Conservation (phyloP, 2,888 invertebrate genomes). For the Sclerodermus sp. region DNA sequence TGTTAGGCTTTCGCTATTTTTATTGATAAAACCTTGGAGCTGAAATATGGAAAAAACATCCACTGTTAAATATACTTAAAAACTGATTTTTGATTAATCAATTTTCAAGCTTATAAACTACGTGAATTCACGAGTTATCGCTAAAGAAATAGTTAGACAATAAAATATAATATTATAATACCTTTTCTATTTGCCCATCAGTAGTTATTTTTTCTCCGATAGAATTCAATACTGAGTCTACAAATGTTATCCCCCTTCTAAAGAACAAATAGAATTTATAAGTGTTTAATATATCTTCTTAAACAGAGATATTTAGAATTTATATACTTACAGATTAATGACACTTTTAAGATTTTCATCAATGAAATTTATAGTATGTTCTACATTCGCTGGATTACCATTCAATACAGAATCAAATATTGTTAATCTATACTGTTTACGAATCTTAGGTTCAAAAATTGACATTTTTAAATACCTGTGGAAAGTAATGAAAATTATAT, state of each 20-base stretch:
- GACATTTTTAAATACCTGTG: constrained; percentile 23
- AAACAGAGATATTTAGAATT: neutral
- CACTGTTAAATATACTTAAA: too few species aligned
- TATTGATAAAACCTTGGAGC: constrained; percentile 28
- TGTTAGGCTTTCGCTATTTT: constrained; percentile 22
- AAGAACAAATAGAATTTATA: neutral
- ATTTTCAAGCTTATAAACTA: too few species aligned
- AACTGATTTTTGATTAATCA: too few species aligned
- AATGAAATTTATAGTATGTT: constrained; percentile 32
- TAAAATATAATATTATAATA: too few species aligned
- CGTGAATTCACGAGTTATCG: too few species aligned
- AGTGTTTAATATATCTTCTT: neutral
- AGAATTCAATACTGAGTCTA: constrained; percentile 30
- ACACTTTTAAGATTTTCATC: constrained; percentile 31
- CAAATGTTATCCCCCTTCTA: constrained; percentile 30
- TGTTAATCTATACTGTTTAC: constrained; percentile 35
- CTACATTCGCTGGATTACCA: constrained; percentile 30
- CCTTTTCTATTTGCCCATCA: constrained; percentile 30
- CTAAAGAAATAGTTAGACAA: too few species aligned
- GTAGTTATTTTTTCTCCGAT: constrained; percentile 34
- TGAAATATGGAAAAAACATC: constrained; percentile 24
- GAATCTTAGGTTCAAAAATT: constrained; percentile 21
- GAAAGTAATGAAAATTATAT: neutral
- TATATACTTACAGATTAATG: constrained; percentile 26
- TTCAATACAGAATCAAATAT: constrained; percentile 32